These are phyloP conservation scores for Taurulus bubalis DNA, from an alignment of 2,113 vertebrate genomes.

Conservation along the genomic window DNA sequence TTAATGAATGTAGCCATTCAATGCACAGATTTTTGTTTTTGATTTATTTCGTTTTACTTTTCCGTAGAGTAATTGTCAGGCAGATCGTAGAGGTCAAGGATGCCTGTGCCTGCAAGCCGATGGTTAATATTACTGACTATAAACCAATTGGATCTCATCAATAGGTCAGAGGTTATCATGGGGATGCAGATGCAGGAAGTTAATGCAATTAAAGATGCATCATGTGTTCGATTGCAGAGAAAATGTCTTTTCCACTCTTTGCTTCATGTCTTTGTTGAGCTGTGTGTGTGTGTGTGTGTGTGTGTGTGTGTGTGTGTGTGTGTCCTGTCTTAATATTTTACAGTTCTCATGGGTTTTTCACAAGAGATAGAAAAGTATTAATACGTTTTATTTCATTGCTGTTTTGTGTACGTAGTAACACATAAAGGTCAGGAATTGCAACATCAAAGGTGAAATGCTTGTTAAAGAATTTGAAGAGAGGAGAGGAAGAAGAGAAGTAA, in stretches of 20 bases:
- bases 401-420: not conserved
- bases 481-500: not conserved
- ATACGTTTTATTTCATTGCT: not conserved
- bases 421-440: not conserved
- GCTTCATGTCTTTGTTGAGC: slow-evolving; percentile 41
- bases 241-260: slow-evolving; percentile 39
- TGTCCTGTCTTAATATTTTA: not conserved
- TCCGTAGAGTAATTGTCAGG: slow-evolving; percentile 43
- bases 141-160: slow-evolving; percentile 72
- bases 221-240: slow-evolving; percentile 60
- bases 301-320: not conserved
- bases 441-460: not conserved
- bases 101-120: slow-evolving; percentile 66
- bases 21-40: slow-evolving; percentile 1
- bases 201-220: slow-evolving; percentile 81
- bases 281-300: not conserved
- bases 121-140: slow-evolving; percentile 82
- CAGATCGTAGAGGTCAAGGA: slow-evolving; percentile 79
- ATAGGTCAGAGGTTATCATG: slow-evolving; percentile 82
- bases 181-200: slow-evolving; percentile 76
- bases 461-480: not conserved
- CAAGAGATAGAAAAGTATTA: not conserved
- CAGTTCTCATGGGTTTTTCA: slow-evolving; percentile 11
- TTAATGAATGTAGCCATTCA: slow-evolving; percentile 40
- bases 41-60: slow-evolving; percentile 47